Evolutionary conservation across 92 coral and sea anemone species (phyloP).

Genomic region (Parazoanthus atlanticus): DNA sequence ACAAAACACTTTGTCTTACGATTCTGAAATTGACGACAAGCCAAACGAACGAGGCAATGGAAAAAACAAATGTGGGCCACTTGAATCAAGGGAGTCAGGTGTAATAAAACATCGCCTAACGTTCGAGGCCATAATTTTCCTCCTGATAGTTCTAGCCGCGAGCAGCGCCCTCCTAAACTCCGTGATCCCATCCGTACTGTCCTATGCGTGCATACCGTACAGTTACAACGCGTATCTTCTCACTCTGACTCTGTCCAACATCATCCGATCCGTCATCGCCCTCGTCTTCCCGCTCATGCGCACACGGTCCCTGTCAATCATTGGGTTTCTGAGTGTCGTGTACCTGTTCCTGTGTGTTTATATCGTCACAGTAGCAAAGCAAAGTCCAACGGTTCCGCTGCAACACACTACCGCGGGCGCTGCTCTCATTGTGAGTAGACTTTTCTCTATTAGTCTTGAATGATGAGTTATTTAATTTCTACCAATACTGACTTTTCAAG

Average conservation of each 20-base stretch:
- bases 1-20: neutral
- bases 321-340: slow-evolving; percentile 58
- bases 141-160: slow-evolving; percentile 61
- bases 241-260: slow-evolving; percentile 82
- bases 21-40: neutral
- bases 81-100: neutral
- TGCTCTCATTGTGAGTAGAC: slow-evolving; percentile 80
- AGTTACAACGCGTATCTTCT: slow-evolving; percentile 84
- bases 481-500: no score
- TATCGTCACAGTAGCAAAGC: slow-evolving; percentile 77
- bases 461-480: no score
- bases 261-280: slow-evolving; percentile 82
- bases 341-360: slow-evolving; percentile 81
- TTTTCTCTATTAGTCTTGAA: no score
- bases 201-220: slow-evolving; percentile 90
- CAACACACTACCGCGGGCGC: slow-evolving; percentile 75
- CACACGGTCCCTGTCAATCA: slow-evolving; percentile 54
- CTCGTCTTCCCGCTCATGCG: slow-evolving; percentile 77
- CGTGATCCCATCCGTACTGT: slow-evolving; percentile 84
- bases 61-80: neutral
- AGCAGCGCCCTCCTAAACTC: slow-evolving; percentile 86
- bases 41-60: neutral
- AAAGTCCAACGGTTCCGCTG: slow-evolving; percentile 77
- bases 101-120: neutral
- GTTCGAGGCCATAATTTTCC: slow-evolving; percentile 23